phyloP scores from a whole-genome alignment of 2,797 vertebrate genomes.

The Lacerta agilis region DNA sequence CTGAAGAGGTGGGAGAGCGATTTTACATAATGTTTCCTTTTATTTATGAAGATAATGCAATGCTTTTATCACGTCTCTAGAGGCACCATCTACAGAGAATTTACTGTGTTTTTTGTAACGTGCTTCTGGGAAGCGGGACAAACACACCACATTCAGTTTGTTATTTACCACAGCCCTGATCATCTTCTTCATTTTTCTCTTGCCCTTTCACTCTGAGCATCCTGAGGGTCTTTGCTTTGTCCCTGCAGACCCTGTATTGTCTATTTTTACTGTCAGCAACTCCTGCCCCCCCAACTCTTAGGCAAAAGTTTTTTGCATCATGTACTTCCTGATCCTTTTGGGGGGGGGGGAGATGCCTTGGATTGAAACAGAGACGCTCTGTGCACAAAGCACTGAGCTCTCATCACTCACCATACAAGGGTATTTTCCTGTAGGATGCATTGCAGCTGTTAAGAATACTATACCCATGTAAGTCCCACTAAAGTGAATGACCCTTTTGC shows the following conservation, averaged over 20 bases:
- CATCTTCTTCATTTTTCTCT: neutral
- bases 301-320: neutral
- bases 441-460: neutral
- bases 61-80: neutral
- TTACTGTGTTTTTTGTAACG: neutral
- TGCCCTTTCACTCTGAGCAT: neutral
- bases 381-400: no score
- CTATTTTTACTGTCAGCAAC: neutral
- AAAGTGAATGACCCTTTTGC: neutral
- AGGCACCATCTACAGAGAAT: neutral
- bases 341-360: neutral
- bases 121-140: neutral
- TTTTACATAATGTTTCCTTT: neutral
- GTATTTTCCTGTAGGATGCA: neutral
- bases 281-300: neutral
- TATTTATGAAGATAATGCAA: neutral
- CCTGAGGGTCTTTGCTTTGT: accelerated
- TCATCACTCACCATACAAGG: no score
- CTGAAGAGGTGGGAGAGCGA: neutral
- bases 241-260: neutral
- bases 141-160: neutral
- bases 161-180: neutral
- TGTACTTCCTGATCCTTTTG: neutral
- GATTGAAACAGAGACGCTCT: neutral
- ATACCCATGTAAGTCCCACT: no score